Evolutionary conservation across 2,113 vertebrate species (phyloP).

Genomic region (Hippopotamus amphibius): DNA sequence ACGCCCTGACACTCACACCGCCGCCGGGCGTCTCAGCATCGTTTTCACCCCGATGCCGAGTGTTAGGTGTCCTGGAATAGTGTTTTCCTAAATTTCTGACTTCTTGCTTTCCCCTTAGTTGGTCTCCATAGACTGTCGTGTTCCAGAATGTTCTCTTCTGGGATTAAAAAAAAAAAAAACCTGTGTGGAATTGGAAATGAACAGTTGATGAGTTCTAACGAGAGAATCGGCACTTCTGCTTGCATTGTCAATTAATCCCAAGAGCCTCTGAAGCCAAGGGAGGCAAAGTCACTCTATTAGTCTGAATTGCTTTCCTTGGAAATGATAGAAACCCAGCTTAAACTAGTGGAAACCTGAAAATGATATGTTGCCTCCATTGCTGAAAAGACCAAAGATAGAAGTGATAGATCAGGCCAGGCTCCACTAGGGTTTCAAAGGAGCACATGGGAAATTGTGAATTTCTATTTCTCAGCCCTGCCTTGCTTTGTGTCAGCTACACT

Average conservation of each 20-base stretch:
- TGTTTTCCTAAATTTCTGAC: neutral
- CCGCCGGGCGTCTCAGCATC: neutral
- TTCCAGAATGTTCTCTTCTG: neutral
- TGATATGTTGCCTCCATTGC: neutral
- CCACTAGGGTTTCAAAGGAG: neutral
- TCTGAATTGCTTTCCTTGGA: neutral
- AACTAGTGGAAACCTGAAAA: neutral
- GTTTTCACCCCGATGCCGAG: neutral
- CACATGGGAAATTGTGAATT: neutral
- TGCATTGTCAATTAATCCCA: neutral
- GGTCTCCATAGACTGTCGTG: neutral
- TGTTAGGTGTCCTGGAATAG: too few species aligned
- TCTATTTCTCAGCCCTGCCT: neutral
- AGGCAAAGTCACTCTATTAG: neutral
- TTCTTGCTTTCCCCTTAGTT: neutral
- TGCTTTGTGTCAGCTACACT: neutral
- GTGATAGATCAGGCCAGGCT: neutral
- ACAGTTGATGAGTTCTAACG: neutral
- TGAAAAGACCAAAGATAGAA: neutral
- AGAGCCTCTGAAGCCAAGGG: neutral
- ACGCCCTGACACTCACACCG: neutral
- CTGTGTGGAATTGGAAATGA: neutral
- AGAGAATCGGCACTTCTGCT: neutral
- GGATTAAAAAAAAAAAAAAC: rapidly evolving
- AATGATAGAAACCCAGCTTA: neutral